phyloP scores from a whole-genome alignment of 1,140 invertebrate species.

The Tribolium madens region DNA sequence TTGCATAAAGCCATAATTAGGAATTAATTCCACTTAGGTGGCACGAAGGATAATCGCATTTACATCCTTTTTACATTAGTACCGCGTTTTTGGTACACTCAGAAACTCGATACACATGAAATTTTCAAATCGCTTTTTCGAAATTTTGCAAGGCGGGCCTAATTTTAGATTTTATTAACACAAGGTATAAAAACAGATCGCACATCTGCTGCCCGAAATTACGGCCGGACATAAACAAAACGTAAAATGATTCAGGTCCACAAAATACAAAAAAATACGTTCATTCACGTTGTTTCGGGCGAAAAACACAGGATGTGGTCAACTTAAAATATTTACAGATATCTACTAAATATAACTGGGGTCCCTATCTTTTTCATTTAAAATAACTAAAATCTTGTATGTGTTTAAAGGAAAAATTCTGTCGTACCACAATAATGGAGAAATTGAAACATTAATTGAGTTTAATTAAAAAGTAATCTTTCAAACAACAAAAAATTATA shows the following conservation, averaged over 20 bases:
- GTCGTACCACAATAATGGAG: too few species aligned
- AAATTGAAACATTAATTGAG: neutral
- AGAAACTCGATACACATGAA: conserved; percentile 10
- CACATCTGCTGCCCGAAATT: conserved; percentile 20
- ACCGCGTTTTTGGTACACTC: neutral
- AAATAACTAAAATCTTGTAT: too few species aligned
- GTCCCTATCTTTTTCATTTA: too few species aligned
- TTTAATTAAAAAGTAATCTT: too few species aligned
- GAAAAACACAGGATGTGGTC: neutral
- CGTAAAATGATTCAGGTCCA: conserved; percentile 26
- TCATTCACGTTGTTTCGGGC: conserved; percentile 1
- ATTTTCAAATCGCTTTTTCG: neutral
- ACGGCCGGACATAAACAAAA: conserved; percentile 34
- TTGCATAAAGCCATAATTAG: conserved; percentile 34
- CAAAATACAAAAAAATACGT: neutral
- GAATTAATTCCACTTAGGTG: conserved; percentile 31
- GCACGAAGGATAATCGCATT: conserved; percentile 31
- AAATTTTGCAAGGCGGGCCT: neutral
- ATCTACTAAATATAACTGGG: too few species aligned
- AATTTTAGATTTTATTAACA: conserved; percentile 28
- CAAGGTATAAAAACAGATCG: conserved; percentile 2
- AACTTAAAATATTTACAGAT: neutral
- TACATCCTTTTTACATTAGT: conserved; percentile 14
- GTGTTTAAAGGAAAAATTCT: too few species aligned
- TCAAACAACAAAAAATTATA: too few species aligned